Evolutionary conservation across 2,797 vertebrate species (phyloP).

Genomic region (Sebastes hubbsi): DNA sequence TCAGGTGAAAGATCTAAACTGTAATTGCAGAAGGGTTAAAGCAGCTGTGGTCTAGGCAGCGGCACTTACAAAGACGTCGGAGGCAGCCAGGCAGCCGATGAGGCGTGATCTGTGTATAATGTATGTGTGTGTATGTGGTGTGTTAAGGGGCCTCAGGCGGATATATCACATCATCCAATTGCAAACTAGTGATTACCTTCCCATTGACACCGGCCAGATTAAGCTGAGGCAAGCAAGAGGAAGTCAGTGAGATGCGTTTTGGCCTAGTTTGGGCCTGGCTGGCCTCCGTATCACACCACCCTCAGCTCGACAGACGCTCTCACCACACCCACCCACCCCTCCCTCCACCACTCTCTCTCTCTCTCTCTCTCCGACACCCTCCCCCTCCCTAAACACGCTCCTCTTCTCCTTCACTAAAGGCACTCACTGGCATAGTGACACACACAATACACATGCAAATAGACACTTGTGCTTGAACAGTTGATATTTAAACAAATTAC

Average conservation of each 20-base stretch:
- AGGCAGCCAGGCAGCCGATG: conserved; percentile 31
- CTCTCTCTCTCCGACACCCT: not conserved
- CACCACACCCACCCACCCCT: conserved; percentile 65
- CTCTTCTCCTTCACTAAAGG: conserved; percentile 43
- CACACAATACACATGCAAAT: conserved; percentile 40
- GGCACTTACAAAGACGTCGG: conserved; percentile 59
- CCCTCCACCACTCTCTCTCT: conserved; percentile 39
- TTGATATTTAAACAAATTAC: conserved; percentile 25
- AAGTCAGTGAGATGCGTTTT: conserved; percentile 63
- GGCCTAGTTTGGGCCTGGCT: conserved; percentile 81
- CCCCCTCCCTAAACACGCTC: conserved; percentile 39
- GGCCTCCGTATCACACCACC: conserved; percentile 90
- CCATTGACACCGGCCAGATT: conserved; percentile 71
- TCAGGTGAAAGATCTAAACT: not conserved
- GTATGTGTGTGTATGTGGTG: conserved; percentile 5
- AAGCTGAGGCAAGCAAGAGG: conserved; percentile 83
- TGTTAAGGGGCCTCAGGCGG: conserved; percentile 46
- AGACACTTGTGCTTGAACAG: not conserved
- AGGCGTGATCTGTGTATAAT: conserved; percentile 25
- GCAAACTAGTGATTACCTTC: conserved; percentile 78
- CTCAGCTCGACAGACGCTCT: conserved; percentile 78
- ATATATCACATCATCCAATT: conserved; percentile 76
- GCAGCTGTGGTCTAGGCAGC: conserved; percentile 56
- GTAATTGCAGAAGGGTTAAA: conserved; percentile 28
- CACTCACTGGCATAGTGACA: conserved; percentile 17